Percentiles rank a stretch among this genome's conserved stretches.
Evolutionary conservation across 2,113 vertebrate genomes (phyloP).

Genomic region (Hyperopisus bebe): DNA sequence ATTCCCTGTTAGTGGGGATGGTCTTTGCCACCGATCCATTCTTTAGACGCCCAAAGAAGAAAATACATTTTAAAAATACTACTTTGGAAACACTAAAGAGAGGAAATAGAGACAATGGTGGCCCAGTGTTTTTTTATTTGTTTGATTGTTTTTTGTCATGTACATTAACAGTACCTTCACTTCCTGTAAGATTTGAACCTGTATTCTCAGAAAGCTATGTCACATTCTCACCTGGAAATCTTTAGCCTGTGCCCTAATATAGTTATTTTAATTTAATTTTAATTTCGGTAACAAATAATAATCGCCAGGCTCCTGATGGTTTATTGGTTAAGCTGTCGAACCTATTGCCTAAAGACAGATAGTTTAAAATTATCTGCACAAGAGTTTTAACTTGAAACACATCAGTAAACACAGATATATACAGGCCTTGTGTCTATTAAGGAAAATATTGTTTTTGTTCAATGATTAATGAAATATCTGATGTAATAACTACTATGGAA

Average conservation of each 20-base stretch:
- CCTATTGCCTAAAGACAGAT: not conserved
- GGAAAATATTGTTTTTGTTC: not conserved
- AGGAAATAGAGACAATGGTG: not conserved
- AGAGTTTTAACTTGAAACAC: not conserved
- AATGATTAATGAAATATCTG: not conserved
- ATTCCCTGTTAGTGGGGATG: too few species aligned
- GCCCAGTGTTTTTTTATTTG: not conserved
- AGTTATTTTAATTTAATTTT: not conserved
- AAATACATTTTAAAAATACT: not conserved
- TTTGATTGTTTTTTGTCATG: not conserved
- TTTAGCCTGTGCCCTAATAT: not conserved
- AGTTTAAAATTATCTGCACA: not conserved
- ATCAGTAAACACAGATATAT: not conserved
- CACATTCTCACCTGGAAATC: not conserved
- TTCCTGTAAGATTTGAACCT: not conserved
- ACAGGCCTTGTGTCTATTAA: not conserved
- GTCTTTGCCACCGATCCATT: not conserved
- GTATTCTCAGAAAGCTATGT: not conserved
- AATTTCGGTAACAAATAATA: not conserved
- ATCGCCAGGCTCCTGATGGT: not conserved
- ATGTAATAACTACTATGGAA: not conserved
- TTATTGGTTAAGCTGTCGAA: not conserved
- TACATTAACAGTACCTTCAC: not conserved
- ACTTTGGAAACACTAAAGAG: not conserved
- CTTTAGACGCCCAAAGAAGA: not conserved